Evolutionary conservation across 92 coral and sea anemone genomes (phyloP).

Genomic region (Porites lobata): DNA sequence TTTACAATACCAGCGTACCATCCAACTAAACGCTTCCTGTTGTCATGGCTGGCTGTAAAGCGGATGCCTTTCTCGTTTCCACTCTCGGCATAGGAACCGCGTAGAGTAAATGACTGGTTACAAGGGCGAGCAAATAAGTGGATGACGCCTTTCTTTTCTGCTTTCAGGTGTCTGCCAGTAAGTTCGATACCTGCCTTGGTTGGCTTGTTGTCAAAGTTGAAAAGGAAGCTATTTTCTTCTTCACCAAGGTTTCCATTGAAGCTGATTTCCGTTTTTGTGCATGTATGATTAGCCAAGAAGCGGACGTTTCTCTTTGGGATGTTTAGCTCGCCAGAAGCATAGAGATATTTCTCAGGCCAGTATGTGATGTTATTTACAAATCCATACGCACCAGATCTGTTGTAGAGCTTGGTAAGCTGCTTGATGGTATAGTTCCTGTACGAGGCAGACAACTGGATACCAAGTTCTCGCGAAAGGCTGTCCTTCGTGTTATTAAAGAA

Average conservation of each 20-base stretch:
- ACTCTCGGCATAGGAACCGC: conserved; percentile 72
- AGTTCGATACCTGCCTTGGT: conserved; percentile 79
- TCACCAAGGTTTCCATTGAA: conserved; percentile 84
- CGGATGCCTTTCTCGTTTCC: conserved; percentile 86
- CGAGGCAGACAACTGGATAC: conserved; percentile 81
- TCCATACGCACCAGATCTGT: conserved; percentile 84
- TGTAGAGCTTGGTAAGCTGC: conserved; percentile 84
- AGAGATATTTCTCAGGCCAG: conserved; percentile 95
- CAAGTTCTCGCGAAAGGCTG: conserved; percentile 77
- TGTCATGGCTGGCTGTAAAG: conserved; percentile 90
- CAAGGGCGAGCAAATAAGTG: conserved; percentile 77
- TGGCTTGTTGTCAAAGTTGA: conserved; percentile 78
- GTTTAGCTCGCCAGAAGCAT: conserved; percentile 82
- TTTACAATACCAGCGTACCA: conserved; percentile 89
- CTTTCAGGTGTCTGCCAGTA: conserved; percentile 74
- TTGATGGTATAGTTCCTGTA: conserved; percentile 91
- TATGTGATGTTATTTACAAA: conserved; percentile 87
- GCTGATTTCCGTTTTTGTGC: conserved; percentile 84
- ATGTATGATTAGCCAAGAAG: conserved; percentile 87
- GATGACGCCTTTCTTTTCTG: conserved; percentile 73
- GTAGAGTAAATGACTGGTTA: conserved; percentile 82
- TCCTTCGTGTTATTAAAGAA: conserved; percentile 80
- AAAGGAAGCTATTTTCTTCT: conserved; percentile 69
- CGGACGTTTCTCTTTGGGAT: conserved; percentile 74
- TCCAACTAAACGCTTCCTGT: conserved; percentile 80